phyloP scores from a whole-genome alignment of 1,140 invertebrate species.

The Cepaea nemoralis region DNA sequence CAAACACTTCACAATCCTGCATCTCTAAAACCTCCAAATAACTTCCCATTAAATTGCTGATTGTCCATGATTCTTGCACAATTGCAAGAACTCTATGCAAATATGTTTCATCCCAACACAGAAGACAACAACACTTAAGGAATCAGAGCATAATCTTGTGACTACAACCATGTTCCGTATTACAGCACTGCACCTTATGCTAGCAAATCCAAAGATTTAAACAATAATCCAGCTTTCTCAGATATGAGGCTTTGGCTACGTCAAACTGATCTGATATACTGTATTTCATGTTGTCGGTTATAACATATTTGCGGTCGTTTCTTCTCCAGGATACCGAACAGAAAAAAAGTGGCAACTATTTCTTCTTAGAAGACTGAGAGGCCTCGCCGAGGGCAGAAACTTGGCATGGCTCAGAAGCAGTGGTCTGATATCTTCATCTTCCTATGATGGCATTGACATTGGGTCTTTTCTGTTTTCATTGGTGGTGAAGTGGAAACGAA shows the following conservation, averaged over 20 bases:
- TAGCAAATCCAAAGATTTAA: no score
- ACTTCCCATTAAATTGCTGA: no score
- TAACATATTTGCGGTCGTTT: background rate
- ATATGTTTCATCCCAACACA: no score
- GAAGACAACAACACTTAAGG: no score
- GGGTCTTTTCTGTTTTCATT: background rate
- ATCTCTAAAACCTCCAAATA: no score
- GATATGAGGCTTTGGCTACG: background rate
- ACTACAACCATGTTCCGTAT: no score
- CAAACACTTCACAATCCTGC: no score
- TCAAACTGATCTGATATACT: background rate
- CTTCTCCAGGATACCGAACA: slow-evolving; percentile 90
- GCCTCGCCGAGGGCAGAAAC: slow-evolving; percentile 40
- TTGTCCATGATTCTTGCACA: no score
- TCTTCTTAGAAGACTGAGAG: slow-evolving; percentile 94
- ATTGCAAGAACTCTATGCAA: no score
- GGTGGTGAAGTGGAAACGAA: background rate
- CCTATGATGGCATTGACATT: background rate
- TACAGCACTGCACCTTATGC: no score
- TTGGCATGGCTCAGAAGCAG: slow-evolving; percentile 33
- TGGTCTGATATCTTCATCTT: slow-evolving; percentile 19
- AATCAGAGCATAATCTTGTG: no score
- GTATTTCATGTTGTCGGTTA: background rate
- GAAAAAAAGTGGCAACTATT: slow-evolving; percentile 96
- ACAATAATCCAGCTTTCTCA: no score